Percentiles rank a stretch among this genome's conserved stretches.
Conservation (phyloP, 2,113 vertebrate species). For the Limnothrissa miodon region DNA sequence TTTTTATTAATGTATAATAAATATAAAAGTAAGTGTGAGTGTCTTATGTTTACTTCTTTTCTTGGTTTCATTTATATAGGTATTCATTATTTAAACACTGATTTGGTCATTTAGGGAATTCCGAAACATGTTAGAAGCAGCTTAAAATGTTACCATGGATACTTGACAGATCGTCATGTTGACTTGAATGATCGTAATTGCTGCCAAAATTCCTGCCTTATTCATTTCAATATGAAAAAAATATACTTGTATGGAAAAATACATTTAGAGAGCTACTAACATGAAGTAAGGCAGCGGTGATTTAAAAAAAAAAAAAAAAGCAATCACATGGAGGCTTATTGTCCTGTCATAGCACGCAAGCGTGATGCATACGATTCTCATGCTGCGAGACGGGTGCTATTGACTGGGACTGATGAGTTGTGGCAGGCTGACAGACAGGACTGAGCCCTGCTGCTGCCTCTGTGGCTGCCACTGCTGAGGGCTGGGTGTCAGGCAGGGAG, state of each 20-base stretch:
- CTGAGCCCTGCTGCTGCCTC: neutral
- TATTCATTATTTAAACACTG: neutral
- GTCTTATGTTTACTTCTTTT: neutral
- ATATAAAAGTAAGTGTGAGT: neutral
- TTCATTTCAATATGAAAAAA: neutral
- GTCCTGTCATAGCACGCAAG: neutral
- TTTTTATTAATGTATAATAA: too few species aligned
- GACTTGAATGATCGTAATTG: too few species aligned
- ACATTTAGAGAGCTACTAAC: neutral
- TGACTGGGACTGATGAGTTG: neutral
- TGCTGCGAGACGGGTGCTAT: neutral
- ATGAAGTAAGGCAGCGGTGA: neutral
- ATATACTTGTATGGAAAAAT: neutral
- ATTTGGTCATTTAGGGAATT: neutral
- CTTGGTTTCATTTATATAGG: too few species aligned
- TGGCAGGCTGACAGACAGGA: slow-evolving; percentile 1
- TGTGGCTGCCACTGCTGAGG: neutral
- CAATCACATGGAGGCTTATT: neutral
- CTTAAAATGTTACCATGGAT: slow-evolving; percentile 48
- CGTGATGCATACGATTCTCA: neutral
- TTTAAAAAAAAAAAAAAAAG: neutral
- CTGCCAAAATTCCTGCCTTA: neutral
- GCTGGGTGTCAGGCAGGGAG: neutral
- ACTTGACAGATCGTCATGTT: slow-evolving; percentile 12
- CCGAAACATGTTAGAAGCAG: slow-evolving; percentile 20